These are phyloP conservation scores for Oncorhynchus masou DNA, from an alignment of 2,113 vertebrate genomes.

Conservation along the genomic window DNA sequence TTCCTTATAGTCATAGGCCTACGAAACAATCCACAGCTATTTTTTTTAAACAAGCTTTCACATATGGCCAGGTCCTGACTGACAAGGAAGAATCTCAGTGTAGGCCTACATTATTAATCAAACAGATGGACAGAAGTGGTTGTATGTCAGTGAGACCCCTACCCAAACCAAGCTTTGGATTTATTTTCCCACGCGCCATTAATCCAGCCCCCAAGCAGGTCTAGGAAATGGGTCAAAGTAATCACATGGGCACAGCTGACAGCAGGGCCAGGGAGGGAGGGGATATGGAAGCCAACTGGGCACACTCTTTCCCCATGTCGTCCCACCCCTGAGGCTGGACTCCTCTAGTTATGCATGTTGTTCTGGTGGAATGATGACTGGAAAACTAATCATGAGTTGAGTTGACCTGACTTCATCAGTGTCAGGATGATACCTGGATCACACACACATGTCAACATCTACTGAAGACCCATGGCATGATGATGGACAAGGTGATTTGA, in stretches of 20 bases:
- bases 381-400: constrained; percentile 6
- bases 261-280: constrained; percentile 30
- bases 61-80: neutral
- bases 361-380: neutral
- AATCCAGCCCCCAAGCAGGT: constrained; percentile 45
- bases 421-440: neutral
- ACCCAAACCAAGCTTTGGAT: constrained; percentile 28
- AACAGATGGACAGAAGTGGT: neutral
- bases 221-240: constrained; percentile 62
- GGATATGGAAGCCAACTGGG: constrained; percentile 53
- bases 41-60: too few relatives aligned
- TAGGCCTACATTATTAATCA: neutral
- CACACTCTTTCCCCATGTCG: constrained; percentile 2
- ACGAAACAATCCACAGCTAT: too few relatives aligned
- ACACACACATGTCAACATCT: neutral
- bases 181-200: constrained; percentile 41
- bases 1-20: too few relatives aligned
- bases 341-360: neutral
- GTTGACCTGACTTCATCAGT: neutral
- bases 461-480: too few relatives aligned
- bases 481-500: too few relatives aligned
- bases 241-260: constrained; percentile 40
- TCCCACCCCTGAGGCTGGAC: constrained; percentile 21
- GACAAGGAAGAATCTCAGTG: neutral
- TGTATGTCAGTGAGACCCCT: constrained; percentile 4